These are phyloP conservation scores for Hephaestus fuliginosus DNA, from an alignment of 2,797 vertebrate species.

Conservation along the genomic window DNA sequence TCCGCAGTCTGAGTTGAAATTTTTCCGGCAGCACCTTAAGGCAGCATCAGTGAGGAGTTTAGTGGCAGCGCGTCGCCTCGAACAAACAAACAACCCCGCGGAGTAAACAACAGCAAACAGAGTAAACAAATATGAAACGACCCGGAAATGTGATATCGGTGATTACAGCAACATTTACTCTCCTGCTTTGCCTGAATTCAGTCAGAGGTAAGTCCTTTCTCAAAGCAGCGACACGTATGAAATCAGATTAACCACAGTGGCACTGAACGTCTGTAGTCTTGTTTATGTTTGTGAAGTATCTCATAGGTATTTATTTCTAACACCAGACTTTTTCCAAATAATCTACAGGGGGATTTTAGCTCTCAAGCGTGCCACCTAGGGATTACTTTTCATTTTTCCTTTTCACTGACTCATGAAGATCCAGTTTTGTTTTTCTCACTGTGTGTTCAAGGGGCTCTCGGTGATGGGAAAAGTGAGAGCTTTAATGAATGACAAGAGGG, in stretches of 20 bases:
- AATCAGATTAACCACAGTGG: conserved; percentile 13
- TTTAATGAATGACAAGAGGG: neutral
- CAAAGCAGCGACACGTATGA: neutral
- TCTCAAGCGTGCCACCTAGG: neutral
- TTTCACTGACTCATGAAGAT: conserved; percentile 4
- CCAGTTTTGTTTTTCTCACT: neutral
- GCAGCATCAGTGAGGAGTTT: conserved; percentile 33
- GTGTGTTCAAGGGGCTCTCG: neutral
- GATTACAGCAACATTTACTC: conserved; percentile 32
- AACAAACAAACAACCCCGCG: conserved; percentile 25
- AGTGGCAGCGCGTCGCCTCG: conserved; percentile 16
- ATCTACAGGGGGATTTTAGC: neutral
- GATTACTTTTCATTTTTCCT: conserved; percentile 21
- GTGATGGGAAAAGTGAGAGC: neutral
- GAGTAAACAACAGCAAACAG: neutral
- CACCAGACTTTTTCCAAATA: neutral
- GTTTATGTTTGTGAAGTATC: neutral
- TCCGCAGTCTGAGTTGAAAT: neutral
- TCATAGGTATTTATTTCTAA: neutral
- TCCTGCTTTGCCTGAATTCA: conserved; percentile 62
- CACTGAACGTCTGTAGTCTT: neutral
- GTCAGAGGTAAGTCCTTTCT: conserved; percentile 75
- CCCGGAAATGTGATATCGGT: conserved; percentile 28
- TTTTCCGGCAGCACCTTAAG: conserved; percentile 65
- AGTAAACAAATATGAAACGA: conserved; percentile 74